phyloP scores from a whole-genome alignment of 1,140 invertebrate genomes.

The Cyclargus thomasi region DNA sequence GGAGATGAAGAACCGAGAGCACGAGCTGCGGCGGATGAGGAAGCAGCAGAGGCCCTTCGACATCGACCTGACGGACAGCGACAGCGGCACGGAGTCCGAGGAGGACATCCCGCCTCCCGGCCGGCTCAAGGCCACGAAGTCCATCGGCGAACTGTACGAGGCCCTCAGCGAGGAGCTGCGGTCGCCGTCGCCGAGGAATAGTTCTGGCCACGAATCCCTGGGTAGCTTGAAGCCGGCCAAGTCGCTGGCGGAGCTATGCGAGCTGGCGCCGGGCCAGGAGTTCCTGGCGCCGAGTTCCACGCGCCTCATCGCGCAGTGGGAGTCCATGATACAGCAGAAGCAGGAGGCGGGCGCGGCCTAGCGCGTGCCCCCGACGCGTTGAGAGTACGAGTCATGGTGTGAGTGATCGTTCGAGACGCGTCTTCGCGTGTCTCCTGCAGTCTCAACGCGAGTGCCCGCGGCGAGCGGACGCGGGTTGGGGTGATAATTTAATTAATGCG shows the following conservation, averaged over 20 bases:
- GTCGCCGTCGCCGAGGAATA: conserved; percentile 65
- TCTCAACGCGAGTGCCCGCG: conserved; percentile 20
- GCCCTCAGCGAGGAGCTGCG: conserved; percentile 61
- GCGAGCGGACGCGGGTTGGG: conserved; percentile 20
- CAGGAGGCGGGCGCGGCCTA: conserved; percentile 73
- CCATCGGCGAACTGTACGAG: conserved; percentile 76
- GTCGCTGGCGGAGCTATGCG: conserved; percentile 76
- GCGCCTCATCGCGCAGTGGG: conserved; percentile 78
- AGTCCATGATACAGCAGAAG: conserved; percentile 78
- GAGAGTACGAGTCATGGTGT: too few relatives aligned
- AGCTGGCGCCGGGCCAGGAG: conserved; percentile 73
- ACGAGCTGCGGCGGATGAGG: conserved; percentile 81
- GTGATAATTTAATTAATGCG: conserved; percentile 25
- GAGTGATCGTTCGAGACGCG: neutral
- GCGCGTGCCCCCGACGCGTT: conserved; percentile 2
- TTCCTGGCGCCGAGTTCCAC: conserved; percentile 76
- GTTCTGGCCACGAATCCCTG: conserved; percentile 64
- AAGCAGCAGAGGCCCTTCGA: conserved; percentile 73
- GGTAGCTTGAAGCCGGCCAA: conserved; percentile 76
- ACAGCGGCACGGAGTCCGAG: conserved; percentile 70
- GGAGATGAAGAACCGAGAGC: conserved; percentile 84
- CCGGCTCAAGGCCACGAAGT: conserved; percentile 75
- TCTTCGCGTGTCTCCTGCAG: neutral
- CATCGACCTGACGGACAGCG: conserved; percentile 70
- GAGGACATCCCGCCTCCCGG: conserved; percentile 76